Evolutionary conservation across 2,113 vertebrate species (phyloP), one percentile per base, ranked within the genome.

Genomic region (Irena cyanogastra): DNA sequence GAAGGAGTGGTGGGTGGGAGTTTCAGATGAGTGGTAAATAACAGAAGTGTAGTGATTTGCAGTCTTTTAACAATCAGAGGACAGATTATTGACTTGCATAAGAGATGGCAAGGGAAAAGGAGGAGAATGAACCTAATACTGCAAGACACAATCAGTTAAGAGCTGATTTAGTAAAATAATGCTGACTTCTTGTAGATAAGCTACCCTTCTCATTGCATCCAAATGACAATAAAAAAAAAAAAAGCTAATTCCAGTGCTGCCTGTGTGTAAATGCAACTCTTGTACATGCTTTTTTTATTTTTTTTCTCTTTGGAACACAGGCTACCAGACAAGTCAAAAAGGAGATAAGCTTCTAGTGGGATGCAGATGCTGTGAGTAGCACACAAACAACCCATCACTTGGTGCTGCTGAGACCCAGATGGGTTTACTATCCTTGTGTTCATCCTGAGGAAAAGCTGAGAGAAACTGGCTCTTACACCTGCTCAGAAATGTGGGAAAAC

Each of bases 11-110:
- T 22, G 60, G 83, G 87, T 57, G 69, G 76, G 47, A 95, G 74
- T 85, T 91, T 61, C 60, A 76, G 89, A 56, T 82, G 91, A 76
- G 72, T 84, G 72, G 87, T 93, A 95, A 97, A 91, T 82, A 96
- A 87, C 65, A 93, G 60, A n/a, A 95, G 74, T 9, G 44, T 19
- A 84, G 91, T 64, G 81, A 91, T 94, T 44, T 72, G 56, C 52
- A 91, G 44, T 13, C 80, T 82, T 88, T 70, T 59, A 89, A 60
- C 89, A 90, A 71, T 78, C 78, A 81, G 79, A 83, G 77, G 65
- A 60, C 30, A 81, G 37, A 61, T 93, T 95, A 96, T 72, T 87
- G 81, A 91, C 74, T 82, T 71, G 49, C 49, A n/a, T 16, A 79
- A 75, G 41, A 84, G 60, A 89, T 49, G 52, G 70, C 72, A 94